Conservation (phyloP, 64 coral and sea anemone genomes). For the Trachythela sp. region DNA sequence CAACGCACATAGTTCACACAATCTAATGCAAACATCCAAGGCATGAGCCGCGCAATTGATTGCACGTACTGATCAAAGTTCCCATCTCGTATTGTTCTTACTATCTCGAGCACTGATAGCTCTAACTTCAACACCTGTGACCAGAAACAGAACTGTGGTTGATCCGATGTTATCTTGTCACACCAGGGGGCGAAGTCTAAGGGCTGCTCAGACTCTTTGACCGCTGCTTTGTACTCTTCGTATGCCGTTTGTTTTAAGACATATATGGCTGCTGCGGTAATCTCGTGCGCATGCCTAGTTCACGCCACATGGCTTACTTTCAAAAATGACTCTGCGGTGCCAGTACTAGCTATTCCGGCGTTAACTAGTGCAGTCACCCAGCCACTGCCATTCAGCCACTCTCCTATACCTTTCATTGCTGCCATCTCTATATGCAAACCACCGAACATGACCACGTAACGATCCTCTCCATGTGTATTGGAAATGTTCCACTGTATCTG, state of each 20-base stretch:
- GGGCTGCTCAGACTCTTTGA: neutral
- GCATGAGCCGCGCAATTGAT: too few species aligned
- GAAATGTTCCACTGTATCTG: neutral
- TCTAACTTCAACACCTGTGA: slow-evolving; percentile 22
- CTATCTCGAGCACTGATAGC: slow-evolving; percentile 14
- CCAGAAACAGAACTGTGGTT: slow-evolving; percentile 38
- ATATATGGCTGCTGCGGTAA: slow-evolving; percentile 29
- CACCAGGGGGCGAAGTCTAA: neutral
- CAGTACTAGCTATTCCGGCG: too few species aligned
- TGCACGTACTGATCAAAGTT: neutral
- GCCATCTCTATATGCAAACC: neutral
- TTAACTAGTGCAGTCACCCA: too few species aligned
- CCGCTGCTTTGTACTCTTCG: slow-evolving; percentile 11
- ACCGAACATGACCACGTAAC: neutral
- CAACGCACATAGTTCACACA: slow-evolving; percentile 36
- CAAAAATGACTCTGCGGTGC: too few species aligned
- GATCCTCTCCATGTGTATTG: neutral
- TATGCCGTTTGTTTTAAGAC: neutral
- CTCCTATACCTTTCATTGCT: neutral
- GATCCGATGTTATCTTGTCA: neutral
- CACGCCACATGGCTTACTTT: slow-evolving; percentile 9
- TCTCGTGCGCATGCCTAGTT: slow-evolving; percentile 18
- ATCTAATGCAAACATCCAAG: neutral
- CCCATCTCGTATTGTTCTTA: neutral
- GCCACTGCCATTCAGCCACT: neutral